These are phyloP conservation scores for Rutilus rutilus DNA, from an alignment of 2,113 vertebrate genomes.

Conservation along the genomic window DNA sequence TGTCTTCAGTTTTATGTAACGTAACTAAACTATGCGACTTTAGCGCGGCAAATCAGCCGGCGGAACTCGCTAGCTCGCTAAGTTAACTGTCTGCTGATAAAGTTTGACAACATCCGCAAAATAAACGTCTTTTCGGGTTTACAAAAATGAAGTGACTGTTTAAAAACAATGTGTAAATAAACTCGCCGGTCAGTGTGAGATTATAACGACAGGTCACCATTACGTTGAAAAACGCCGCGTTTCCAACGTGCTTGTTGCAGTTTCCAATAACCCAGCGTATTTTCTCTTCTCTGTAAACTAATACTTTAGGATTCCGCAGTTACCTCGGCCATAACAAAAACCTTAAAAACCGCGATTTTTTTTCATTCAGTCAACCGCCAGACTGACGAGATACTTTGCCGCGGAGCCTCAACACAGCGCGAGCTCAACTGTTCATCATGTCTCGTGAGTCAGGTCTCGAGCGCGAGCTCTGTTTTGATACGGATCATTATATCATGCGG, in stretches of 20 bases:
- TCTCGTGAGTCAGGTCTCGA: neutral
- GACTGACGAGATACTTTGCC: neutral
- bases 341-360: neutral
- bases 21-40: neutral
- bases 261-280: neutral
- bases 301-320: neutral
- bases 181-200: neutral
- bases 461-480: conserved; percentile 33
- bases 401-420: neutral
- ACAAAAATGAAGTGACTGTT: neutral
- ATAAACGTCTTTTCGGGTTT: neutral
- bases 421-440: conserved; percentile 2
- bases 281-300: neutral
- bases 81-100: conserved; percentile 1
- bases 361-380: neutral
- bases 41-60: conserved; percentile 25
- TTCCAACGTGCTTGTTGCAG: conserved; percentile 28
- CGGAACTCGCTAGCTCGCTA: conserved; percentile 34
- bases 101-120: conserved; percentile 30
- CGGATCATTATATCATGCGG: conserved; percentile 4
- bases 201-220: neutral
- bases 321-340: neutral
- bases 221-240: neutral
- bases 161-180: neutral
- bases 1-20: neutral